Percentiles rank a stretch among this genome's conserved stretches.
Evolutionary conservation across 1,140 invertebrate genomes (phyloP).

Genomic region (Tetraneura akinire): DNA sequence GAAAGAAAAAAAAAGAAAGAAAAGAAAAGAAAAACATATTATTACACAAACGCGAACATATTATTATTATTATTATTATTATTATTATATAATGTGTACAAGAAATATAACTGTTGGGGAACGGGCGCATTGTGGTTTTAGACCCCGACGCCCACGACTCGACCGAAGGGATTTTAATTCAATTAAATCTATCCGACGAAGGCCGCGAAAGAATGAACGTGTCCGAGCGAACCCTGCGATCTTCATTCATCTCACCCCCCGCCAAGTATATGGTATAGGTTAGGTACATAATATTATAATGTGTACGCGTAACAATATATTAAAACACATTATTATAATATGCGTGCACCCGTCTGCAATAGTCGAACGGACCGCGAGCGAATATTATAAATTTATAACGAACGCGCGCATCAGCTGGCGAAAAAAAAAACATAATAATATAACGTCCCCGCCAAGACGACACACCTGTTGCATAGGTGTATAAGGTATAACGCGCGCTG

Average conservation of each 20-base stretch:
- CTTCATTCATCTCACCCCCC: background rate
- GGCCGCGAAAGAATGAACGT: constrained; percentile 29
- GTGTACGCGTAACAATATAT: background rate
- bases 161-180: constrained; percentile 38
- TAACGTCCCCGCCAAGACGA: too few relatives aligned
- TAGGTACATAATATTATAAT: constrained; percentile 27
- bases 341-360: too few relatives aligned
- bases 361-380: too few relatives aligned
- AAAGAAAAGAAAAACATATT: background rate
- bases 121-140: constrained; percentile 44
- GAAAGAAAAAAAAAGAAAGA: background rate
- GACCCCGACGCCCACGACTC: constrained; percentile 42
- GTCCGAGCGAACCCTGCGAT: constrained; percentile 9
- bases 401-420: too few relatives aligned
- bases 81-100: background rate
- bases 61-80: too few relatives aligned
- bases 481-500: too few relatives aligned
- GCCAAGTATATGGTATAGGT: too few relatives aligned
- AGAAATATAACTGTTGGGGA: background rate
- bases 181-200: constrained; percentile 48
- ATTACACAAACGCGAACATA: constrained; percentile 2
- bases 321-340: too few relatives aligned
- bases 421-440: too few relatives aligned
- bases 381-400: too few relatives aligned
- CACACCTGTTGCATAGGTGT: too few relatives aligned